Evolutionary conservation across 2,888 invertebrate species (phyloP), one percentile per base, ranked within the genome.

Genomic region (Rhagonycha fulva): DNA sequence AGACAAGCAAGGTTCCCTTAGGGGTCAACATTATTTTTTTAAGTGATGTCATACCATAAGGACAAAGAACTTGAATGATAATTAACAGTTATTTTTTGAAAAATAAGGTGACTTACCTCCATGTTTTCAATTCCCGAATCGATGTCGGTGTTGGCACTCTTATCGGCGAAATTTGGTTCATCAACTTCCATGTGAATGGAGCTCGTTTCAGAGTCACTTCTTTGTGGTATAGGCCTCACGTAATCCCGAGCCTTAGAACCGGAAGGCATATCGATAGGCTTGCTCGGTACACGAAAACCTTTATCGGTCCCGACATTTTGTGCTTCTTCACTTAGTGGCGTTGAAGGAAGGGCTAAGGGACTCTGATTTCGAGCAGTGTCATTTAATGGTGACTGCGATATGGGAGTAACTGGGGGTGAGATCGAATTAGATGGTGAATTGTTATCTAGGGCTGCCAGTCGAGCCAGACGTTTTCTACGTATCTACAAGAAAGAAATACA

Each of bases 91-190:
- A 47, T n/a, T 32, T 32, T 32, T 4, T 47, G 2, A 47, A n/a
- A n/a, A 47, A 47, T n/a, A 47, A 3, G 7, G 32, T 26, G 14
- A 78, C 84, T 84, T 76, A 88, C 90, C 87, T 94, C 94, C 94
- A 94, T 94, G 82, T 92, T 93, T 86, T 94, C 94, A 83, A 93
- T 92, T 19, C 93, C 93, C 9, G 93, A 93, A 86, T 93, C 93
- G 47, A 92, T 91, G 85, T 93, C 93, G 26, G 89, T 89, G 80
- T 88, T 90, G 9, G 83, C 84, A 72, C 83, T 82, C 87, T 90
- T 84, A 86, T 88, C 88, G 9, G 82, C 85, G 75, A 84, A 85
- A 80, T 87, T 88, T 24, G 84, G 88, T 76, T 91, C 91, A 81
- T 91, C 91, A 23, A 91, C 89, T 82, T 93, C 92, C 89, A 92